Base-by-base conservation (phyloP, 2,113 vertebrate species). In the Mustela lutreola region DNA sequence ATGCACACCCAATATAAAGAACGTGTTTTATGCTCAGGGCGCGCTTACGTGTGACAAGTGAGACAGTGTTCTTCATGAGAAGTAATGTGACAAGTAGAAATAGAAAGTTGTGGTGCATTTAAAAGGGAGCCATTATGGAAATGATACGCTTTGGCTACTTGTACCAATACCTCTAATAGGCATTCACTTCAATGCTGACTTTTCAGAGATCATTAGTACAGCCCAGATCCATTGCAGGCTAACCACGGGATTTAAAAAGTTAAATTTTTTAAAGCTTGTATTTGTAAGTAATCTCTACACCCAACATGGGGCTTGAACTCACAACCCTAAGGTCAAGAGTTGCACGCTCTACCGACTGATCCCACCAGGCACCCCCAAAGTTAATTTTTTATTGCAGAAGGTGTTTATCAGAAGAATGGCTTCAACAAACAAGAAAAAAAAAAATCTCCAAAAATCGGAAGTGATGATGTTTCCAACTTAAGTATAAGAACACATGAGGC, bases 31-130 rank as follows among this genome's bases (percentile, higher is more conserved):
- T 31, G 42, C 42, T 89, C 33, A n/a, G 63, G 16, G 7, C 4
- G 1, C 2, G 1, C 42, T 48, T 16, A 15, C 11, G 6, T 0
- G 39, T 12, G 18, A 50, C 60, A 36, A n/a, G 24, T 31, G 15
- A 73, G 19, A 56, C 33, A 1, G 39, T 3, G 48, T 56, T 39
- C 45, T 18, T 42, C 28, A 6, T 19, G 39, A 21, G 45, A 42
- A 60, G 22, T 7, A 28, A 42, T 22, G 12, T 14, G 18, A 18
- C 22, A 50, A 70, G 21, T 11, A 11, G 71, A 53, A 79, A 67
- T 48, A 6, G 0, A 22, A 42, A 75, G 31, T 26, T 3, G 2
- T 45, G 9, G 42, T 19, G 73, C 7, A 22, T 11, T 65, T 39
- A 26, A 58, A 86, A 36, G 48, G 39, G 36, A 21, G 36, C n/a